Conservation (phyloP, 1,140 invertebrate genomes). For the Eriocheir sinensis region DNA sequence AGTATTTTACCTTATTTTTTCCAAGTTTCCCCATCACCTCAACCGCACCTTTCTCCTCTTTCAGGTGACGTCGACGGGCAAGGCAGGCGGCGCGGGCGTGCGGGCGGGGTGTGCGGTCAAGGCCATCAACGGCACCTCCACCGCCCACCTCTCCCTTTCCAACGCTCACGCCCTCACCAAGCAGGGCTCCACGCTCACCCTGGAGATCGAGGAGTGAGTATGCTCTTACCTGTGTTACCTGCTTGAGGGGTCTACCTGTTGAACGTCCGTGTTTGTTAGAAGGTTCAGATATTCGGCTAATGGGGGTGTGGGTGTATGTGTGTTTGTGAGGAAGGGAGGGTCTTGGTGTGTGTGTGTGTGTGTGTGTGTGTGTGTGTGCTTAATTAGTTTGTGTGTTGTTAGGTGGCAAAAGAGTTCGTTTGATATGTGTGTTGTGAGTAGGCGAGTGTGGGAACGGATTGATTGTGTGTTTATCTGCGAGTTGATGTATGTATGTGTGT, state of each 20-base stretch:
- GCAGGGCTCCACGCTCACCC: conserved; percentile 86
- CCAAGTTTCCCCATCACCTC: too few relatives aligned
- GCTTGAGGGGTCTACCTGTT: background rate
- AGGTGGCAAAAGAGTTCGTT: background rate
- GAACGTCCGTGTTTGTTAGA: too few relatives aligned
- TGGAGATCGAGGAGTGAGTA: conserved; percentile 90
- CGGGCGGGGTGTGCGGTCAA: conserved; percentile 91
- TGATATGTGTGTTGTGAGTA: background rate
- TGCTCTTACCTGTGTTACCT: background rate
- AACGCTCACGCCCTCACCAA: conserved; percentile 89
- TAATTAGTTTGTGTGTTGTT: background rate
- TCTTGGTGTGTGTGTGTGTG: background rate
- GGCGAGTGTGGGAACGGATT: background rate
- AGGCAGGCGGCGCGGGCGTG: conserved; percentile 89
- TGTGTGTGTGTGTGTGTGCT: conserved; percentile 31
- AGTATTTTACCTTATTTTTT: too few relatives aligned
- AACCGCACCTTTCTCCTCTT: background rate
- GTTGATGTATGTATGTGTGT: background rate
- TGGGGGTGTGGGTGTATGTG: background rate
- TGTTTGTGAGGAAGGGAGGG: background rate
- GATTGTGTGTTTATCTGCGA: background rate
- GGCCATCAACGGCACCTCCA: conserved; percentile 88
- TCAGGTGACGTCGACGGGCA: conserved; percentile 92
- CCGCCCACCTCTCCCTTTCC: conserved; percentile 87
- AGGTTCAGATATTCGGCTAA: too few relatives aligned